Conservation (phyloP, 2,888 invertebrate genomes). For the Mimas tiliae region DNA sequence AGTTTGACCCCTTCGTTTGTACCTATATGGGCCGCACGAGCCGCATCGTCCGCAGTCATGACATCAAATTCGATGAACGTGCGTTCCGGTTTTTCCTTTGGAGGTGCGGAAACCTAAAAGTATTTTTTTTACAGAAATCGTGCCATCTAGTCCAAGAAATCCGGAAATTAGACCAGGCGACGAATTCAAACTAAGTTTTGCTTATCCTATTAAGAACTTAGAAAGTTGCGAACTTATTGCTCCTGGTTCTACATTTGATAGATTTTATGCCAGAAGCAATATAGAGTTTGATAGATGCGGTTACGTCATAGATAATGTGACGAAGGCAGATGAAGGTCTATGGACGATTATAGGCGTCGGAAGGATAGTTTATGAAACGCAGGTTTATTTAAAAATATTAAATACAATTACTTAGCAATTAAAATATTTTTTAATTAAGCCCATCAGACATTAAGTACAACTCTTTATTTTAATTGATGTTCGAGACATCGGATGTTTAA, state of each 20-base stretch:
- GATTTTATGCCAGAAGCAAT: slow-evolving; percentile 52
- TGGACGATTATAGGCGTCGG: slow-evolving; percentile 70
- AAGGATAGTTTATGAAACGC: slow-evolving; percentile 56
- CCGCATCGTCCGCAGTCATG: too few relatives aligned
- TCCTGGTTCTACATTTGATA: slow-evolving; percentile 58
- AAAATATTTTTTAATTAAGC: background rate
- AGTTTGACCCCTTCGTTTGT: too few relatives aligned
- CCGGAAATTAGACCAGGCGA: slow-evolving; percentile 47
- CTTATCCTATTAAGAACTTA: slow-evolving; percentile 54
- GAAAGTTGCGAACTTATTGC: slow-evolving; percentile 61
- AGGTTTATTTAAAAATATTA: slow-evolving; percentile 42
- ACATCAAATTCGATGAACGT: too few relatives aligned
- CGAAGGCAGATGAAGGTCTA: slow-evolving; percentile 53
- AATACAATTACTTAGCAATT: slow-evolving; percentile 26
- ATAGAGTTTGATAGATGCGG: slow-evolving; percentile 53
- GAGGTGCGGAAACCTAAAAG: background rate
- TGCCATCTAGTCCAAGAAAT: slow-evolving; percentile 41
- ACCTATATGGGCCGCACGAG: too few relatives aligned
- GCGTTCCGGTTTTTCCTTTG: too few relatives aligned
- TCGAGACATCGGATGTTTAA: too few relatives aligned
- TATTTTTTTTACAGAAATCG: slow-evolving; percentile 54
- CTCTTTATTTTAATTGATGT: too few relatives aligned
- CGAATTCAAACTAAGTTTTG: slow-evolving; percentile 56
- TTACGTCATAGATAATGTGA: slow-evolving; percentile 59
- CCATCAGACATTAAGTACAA: too few relatives aligned